A percentile compares a stretch with the other conserved stretches of the same genome.
phyloP scores from a whole-genome alignment of 2,888 invertebrate species.

The Corythucha ciliata region DNA sequence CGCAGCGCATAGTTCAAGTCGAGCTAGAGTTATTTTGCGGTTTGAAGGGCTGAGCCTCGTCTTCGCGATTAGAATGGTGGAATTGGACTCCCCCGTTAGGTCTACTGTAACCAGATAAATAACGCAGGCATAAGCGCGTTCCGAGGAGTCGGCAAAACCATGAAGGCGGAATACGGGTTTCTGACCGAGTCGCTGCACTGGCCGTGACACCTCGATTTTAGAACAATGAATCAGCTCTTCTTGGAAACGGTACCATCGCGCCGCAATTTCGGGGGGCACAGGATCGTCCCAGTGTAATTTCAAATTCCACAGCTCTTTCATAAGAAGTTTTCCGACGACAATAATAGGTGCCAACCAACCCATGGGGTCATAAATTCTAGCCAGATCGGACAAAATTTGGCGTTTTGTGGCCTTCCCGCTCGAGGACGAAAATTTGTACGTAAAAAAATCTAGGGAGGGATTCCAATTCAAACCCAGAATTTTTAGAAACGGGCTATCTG shows the following conservation, averaged over 20 bases:
- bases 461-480: slow-evolving; percentile 12
- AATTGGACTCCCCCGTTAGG: background rate
- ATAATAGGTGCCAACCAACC: slow-evolving; percentile 4
- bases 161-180: slow-evolving; percentile 2
- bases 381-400: background rate
- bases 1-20: slow-evolving; percentile 27
- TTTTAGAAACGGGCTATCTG: slow-evolving; percentile 4
- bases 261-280: too few species aligned
- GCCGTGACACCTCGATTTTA: background rate
- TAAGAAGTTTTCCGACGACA: slow-evolving; percentile 6
- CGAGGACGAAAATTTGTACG: background rate
- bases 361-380: slow-evolving; percentile 9
- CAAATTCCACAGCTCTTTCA: too few species aligned
- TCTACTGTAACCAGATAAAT: slow-evolving; percentile 19
- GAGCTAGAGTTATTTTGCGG: slow-evolving; percentile 23
- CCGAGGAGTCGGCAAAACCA: slow-evolving; percentile 26
- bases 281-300: too few species aligned
- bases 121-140: slow-evolving; percentile 22
- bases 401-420: background rate
- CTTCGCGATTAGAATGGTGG: slow-evolving; percentile 18
- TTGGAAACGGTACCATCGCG: too few species aligned
- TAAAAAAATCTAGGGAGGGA: background rate
- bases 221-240: too few species aligned
- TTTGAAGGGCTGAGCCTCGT: slow-evolving; percentile 26
- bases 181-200: background rate